Conservation (phyloP, 2,888 invertebrate genomes). For the Coelogynopora nodosa region DNA sequence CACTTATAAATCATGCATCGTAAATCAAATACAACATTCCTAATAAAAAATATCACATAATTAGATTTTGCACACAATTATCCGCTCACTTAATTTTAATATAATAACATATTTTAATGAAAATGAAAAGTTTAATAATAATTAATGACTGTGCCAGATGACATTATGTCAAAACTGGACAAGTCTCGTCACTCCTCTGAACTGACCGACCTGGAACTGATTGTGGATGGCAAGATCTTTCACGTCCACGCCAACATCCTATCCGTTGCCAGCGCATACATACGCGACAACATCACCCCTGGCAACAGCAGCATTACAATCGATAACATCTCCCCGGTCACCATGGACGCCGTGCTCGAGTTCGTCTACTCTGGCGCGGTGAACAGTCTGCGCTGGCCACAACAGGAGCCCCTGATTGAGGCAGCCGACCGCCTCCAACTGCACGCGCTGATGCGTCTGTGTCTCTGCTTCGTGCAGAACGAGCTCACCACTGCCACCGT, state of each 20-base stretch:
- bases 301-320: not conserved
- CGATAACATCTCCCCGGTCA: not conserved
- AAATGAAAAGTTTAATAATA: too few relatives aligned
- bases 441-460: not conserved
- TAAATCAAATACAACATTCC: too few relatives aligned
- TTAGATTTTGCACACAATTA: too few relatives aligned
- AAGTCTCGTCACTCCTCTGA: not conserved
- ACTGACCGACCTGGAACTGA: not conserved
- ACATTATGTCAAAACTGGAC: not conserved
- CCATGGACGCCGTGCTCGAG: not conserved
- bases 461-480: not conserved
- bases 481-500: not conserved
- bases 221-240: not conserved
- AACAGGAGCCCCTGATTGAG: not conserved
- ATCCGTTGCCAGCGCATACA: not conserved
- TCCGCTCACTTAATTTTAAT: too few relatives aligned
- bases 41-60: too few relatives aligned
- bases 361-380: not conserved
- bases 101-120: too few relatives aligned
- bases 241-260: not conserved
- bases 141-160: too few relatives aligned
- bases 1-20: too few relatives aligned
- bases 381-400: not conserved
- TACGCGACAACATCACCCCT: not conserved
- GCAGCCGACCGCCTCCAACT: not conserved